A percentile compares a stretch with the other conserved stretches of the same genome.
Evolutionary conservation across 2,113 vertebrate genomes (phyloP).

Genomic region (Archilochus colubris): DNA sequence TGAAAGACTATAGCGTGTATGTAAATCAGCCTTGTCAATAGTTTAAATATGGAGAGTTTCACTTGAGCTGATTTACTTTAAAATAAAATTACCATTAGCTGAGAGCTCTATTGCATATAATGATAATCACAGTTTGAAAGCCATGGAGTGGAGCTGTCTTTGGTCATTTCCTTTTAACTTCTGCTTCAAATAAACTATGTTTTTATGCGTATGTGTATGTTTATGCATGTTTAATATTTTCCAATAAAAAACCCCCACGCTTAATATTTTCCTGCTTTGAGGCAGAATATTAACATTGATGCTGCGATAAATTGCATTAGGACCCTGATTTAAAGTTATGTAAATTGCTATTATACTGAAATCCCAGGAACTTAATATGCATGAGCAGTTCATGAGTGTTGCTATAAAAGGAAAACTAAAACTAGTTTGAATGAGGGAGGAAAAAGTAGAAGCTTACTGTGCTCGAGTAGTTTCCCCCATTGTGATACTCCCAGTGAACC

Average conservation of each 20-base stretch:
- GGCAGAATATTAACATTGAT: not conserved
- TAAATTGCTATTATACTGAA: not conserved
- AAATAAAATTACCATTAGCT: not conserved
- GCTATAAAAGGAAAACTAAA: slow-evolving; percentile 40
- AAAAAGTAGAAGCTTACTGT: slow-evolving; percentile 6
- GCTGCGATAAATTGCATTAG: not conserved
- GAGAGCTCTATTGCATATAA: not conserved
- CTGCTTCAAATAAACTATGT: not conserved
- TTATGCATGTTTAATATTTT: not conserved
- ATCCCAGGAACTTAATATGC: not conserved
- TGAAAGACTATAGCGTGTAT: not conserved
- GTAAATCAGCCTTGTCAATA: not conserved
- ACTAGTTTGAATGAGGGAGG: not conserved
- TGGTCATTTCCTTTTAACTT: not conserved
- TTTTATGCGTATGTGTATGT: not conserved
- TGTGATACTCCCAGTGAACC: not conserved
- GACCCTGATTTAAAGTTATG: not conserved
- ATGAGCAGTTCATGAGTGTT: not conserved
- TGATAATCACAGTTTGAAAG: not conserved
- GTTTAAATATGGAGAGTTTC: not conserved
- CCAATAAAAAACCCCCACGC: not conserved
- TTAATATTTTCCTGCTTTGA: not conserved
- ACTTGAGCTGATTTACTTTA: not conserved
- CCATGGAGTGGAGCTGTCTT: not conserved
- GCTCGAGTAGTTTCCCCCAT: not conserved